phyloP scores from a whole-genome alignment of 2,113 vertebrate species.

The Esox niger region DNA sequence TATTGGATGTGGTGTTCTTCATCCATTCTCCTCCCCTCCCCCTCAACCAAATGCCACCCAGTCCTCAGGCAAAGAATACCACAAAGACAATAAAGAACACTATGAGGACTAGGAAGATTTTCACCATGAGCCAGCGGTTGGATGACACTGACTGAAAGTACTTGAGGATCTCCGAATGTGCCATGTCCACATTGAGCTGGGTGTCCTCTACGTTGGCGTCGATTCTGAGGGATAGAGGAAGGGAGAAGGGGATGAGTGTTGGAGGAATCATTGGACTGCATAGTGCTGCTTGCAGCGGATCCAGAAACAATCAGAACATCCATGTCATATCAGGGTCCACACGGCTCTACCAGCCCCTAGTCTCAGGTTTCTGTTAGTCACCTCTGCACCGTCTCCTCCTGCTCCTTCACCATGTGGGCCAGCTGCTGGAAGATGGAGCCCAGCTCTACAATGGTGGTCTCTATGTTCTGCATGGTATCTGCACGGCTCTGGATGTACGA shows the following conservation, averaged over 20 bases:
- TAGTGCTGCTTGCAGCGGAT: background rate
- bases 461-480: slow-evolving; percentile 83
- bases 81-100: slow-evolving; percentile 82
- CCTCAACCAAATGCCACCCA: background rate
- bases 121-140: slow-evolving; percentile 82
- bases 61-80: slow-evolving; percentile 75
- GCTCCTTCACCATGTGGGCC: slow-evolving; percentile 84
- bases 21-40: background rate
- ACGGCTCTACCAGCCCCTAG: background rate
- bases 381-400: slow-evolving; percentile 82
- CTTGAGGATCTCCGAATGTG: slow-evolving; percentile 79
- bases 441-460: slow-evolving; percentile 81
- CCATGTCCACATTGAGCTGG: slow-evolving; percentile 75
- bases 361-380: slow-evolving; percentile 37
- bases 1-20: background rate
- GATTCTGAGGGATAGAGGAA: slow-evolving; percentile 58
- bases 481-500: slow-evolving; percentile 79
- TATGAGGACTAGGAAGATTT: slow-evolving; percentile 82
- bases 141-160: slow-evolving; percentile 82
- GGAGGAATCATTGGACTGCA: background rate
- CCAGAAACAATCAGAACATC: too few species aligned
- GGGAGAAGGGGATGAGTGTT: background rate
- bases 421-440: slow-evolving; percentile 82
- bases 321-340: too few species aligned
- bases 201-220: slow-evolving; percentile 77